Conservation (phyloP, 1,140 invertebrate genomes). For the Wiebesia pumilae region DNA sequence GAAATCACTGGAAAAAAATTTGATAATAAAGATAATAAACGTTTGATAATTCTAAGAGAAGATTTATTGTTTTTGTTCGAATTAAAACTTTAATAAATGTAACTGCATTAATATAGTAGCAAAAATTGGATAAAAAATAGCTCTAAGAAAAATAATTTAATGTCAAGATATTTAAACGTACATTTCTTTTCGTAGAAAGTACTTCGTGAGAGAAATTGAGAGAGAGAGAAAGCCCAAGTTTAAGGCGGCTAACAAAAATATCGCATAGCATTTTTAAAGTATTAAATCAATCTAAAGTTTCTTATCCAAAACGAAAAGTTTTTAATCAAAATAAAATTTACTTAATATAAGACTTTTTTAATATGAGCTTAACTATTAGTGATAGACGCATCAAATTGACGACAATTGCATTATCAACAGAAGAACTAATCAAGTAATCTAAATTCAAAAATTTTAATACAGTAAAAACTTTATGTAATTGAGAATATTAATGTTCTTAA, state of each 20-base stretch:
- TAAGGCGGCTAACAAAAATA: not conserved
- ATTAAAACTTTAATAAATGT: not conserved
- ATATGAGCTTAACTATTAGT: not conserved
- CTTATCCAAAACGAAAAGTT: not conserved
- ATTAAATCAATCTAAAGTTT: not conserved
- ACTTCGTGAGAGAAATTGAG: not conserved
- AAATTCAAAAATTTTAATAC: no score
- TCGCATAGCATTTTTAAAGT: not conserved
- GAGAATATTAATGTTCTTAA: no score
- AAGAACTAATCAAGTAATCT: not conserved
- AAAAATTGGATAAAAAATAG: not conserved
- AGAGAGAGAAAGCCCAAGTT: not conserved
- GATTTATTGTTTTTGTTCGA: not conserved
- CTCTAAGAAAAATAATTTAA: not conserved
- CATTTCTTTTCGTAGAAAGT: not conserved
- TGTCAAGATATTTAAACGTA: not conserved
- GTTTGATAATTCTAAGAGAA: no score
- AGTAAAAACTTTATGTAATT: no score
- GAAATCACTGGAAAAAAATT: no score
- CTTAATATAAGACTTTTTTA: not conserved
- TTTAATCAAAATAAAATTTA: constrained; percentile 5
- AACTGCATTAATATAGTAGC: not conserved
- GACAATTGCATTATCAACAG: not conserved
- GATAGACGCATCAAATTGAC: not conserved
- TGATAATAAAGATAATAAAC: no score